Base-by-base conservation (phyloP, 2,113 vertebrate species). In the Platysteira castanea region DNA sequence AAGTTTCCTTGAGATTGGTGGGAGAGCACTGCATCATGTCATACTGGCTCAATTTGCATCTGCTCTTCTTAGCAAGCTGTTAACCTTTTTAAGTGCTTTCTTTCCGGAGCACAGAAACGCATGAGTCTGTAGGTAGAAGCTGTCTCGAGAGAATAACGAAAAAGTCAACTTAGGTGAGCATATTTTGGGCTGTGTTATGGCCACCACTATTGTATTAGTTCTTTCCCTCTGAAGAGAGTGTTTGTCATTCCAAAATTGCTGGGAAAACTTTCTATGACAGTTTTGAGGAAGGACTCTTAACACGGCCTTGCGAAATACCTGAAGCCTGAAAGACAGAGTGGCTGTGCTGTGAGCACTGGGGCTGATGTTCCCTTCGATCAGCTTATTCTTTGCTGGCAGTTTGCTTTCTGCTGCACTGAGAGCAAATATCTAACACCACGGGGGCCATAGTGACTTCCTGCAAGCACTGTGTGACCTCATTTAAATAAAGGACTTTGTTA, bases 391-490 rank as follows among this genome's bases (percentile, higher is more conserved):
- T 37, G 49, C 44, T 88, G 35, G 52, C 68, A 42, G 39, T 60
- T 95, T 86, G 54, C 67, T 67, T 85, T 89, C 67, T 88, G 59
- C 47, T 84, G 68, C 76, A 86, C 9, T 46, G 64, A 64, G 17
- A 84, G n/a, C 70, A 56, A 83, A 41, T 49, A 22, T 56, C 23
- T 92, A 52, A 71, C 69, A 70, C 44, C 35, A 41, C 10, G 37
- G 80, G 74, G 71, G 73, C 76, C 56, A 6, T 74, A 14, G 64
- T 75, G 86, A 64, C 83, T 96, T 97, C 88, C 90, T 90, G 88
- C 90, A 75, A 86, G 31, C 0, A 0, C 52, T 75, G 39, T 60
- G 76, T 63, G 68, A 73, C 71, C 60, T 81, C 24, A 28, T 78
- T 92, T 94, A 75, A 90, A 54, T 63, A 46, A 84, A 94, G 61